Base-by-base conservation (phyloP, 2,888 invertebrate species). In the Piscicola geometra region DNA sequence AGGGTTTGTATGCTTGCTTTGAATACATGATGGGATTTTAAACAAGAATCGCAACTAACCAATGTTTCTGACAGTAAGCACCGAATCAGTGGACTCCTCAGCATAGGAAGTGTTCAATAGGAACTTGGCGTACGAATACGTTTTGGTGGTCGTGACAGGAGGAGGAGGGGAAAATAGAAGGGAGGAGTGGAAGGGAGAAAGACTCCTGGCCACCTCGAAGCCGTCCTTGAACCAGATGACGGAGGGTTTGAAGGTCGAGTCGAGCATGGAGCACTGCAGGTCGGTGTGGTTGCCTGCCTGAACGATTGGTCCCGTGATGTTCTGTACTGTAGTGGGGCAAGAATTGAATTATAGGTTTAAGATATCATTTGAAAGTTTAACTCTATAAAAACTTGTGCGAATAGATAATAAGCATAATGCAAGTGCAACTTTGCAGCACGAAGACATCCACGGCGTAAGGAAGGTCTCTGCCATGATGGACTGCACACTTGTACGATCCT, bases 401-500 rank as follows among this genome's bases (percentile, higher is more conserved):
- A 35, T 67, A 9, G 3, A 28, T n/a, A 12, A 67, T 30, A 32
- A 21, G 3, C n/a, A 41, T 36, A 70, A 70, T 21, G 12, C 30
- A 28, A n/a, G n/a, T 68, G 30, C 25, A 5, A 76, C 76, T 71
- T 64, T 76, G 50, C 21, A 76, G n/a, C 18, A 76, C 76, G 32
- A 56, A 66, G 36, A 76, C 76, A 60, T 76, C 76, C 18, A 76
- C 64, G 33, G 60, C 41, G 35, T 41, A 76, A 18, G 76, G 76
- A 50, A 66, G 35, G 47, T 71, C 71, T 30, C 18, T 36, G 21
- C 60, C 71, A 41, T 47, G 60, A 12, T 47, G 71, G 0, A 71
- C 64, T 2, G 71, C 56, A 25, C 76, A 76, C 66, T 64, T 76
- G 76, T 76, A 76, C 15, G 76, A 76, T 12, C 76, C 76, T 25